phyloP scores from a whole-genome alignment of 2,888 invertebrate species.

The Stenurella melanura region DNA sequence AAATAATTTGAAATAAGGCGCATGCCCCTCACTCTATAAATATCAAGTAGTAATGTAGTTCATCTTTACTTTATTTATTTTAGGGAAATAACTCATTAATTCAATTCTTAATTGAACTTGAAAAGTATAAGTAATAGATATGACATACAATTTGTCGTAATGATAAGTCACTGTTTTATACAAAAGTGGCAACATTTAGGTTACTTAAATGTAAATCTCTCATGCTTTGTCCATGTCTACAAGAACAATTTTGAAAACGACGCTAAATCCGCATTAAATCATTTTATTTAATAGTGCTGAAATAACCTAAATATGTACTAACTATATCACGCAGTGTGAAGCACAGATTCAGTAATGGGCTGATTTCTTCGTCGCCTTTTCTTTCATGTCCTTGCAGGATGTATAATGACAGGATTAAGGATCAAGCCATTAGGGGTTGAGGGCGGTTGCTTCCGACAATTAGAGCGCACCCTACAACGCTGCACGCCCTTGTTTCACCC shows the following conservation, averaged over 20 bases:
- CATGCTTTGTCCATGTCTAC: background rate
- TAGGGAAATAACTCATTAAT: no score
- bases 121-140: no score
- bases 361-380: slow-evolving; percentile 52
- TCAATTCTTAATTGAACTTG: no score
- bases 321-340: slow-evolving; percentile 16
- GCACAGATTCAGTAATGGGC: slow-evolving; percentile 55
- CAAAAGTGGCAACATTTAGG: no score
- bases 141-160: no score
- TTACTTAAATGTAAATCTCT: no score
- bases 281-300: slow-evolving; percentile 5
- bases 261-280: background rate
- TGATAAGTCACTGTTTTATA: no score
- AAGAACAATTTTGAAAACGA: background rate
- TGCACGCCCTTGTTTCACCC: slow-evolving; percentile 65
- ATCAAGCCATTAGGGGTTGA: slow-evolving; percentile 69
- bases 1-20: no score
- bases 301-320: slow-evolving; percentile 26
- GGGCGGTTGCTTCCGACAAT: slow-evolving; percentile 66
- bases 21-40: no score
- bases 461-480: slow-evolving; percentile 47
- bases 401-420: slow-evolving; percentile 71
- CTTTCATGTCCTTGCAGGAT: slow-evolving; percentile 58
- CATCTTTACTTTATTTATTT: no score
- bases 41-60: no score